Conservation (phyloP, 2,888 invertebrate species). For the Noctua pronuba region DNA sequence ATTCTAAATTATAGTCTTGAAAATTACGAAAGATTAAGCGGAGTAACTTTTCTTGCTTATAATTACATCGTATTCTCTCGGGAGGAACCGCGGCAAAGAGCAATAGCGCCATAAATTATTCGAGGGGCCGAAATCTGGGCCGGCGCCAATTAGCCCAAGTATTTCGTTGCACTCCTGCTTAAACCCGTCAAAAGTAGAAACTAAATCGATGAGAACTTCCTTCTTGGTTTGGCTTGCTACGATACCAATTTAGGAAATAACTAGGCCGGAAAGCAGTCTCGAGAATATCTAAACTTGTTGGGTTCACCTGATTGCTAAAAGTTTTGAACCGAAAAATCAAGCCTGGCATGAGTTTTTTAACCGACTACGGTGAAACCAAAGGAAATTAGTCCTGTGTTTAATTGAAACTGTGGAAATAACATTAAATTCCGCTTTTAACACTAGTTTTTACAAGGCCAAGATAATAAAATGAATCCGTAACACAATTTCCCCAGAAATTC, state of each 20-base stretch:
- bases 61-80: slow-evolving; percentile 51
- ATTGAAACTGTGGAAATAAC: slow-evolving; percentile 6
- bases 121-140: slow-evolving; percentile 72
- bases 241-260: slow-evolving; percentile 44
- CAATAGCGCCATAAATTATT: slow-evolving; percentile 73
- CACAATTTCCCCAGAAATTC: slow-evolving; percentile 41
- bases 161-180: slow-evolving; percentile 68
- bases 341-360: not conserved
- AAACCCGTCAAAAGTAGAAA: slow-evolving; percentile 66
- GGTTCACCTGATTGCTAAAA: slow-evolving; percentile 28
- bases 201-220: slow-evolving; percentile 63
- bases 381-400: not conserved
- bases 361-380: not conserved
- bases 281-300: slow-evolving; percentile 33
- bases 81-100: slow-evolving; percentile 52
- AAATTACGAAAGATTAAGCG: slow-evolving; percentile 33
- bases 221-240: slow-evolving; percentile 16
- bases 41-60: slow-evolving; percentile 46
- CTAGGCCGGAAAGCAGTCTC: slow-evolving; percentile 27
- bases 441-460: slow-evolving; percentile 36
- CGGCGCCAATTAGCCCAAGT: slow-evolving; percentile 76
- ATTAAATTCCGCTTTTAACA: slow-evolving; percentile 9
- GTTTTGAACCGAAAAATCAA: slow-evolving; percentile 18
- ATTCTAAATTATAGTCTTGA: slow-evolving; percentile 24
- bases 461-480: slow-evolving; percentile 44